Evolutionary conservation across 2,113 vertebrate genomes (phyloP).

Genomic region (Elgaria multicarinata): DNA sequence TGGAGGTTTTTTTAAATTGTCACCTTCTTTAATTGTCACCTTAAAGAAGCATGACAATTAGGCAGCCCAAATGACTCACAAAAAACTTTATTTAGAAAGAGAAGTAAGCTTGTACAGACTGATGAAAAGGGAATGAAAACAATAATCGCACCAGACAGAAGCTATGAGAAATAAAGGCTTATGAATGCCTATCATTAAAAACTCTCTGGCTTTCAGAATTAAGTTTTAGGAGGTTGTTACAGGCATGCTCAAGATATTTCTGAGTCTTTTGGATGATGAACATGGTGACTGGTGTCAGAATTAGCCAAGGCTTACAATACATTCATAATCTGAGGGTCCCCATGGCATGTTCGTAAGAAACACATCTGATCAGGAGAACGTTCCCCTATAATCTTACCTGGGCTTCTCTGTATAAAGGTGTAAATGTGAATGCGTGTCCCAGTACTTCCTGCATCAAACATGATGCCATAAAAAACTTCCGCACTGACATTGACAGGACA

Average conservation of each 20-base stretch:
- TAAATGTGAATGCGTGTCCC: constrained; percentile 97
- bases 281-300: background rate
- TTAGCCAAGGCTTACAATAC: background rate
- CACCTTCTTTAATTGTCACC: too few relatives aligned
- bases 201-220: background rate
- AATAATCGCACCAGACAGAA: constrained; percentile 1
- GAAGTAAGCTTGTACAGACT: background rate
- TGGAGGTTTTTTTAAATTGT: too few relatives aligned
- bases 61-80: background rate
- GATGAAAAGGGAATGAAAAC: background rate
- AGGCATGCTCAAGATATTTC: constrained; percentile 11
- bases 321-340: background rate
- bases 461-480: constrained; percentile 90
- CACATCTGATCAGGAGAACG: background rate
- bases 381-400: constrained; percentile 75
- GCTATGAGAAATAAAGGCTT: background rate
- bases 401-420: constrained; percentile 91
- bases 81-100: background rate
- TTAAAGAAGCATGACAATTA: background rate
- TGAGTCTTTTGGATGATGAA: background rate
- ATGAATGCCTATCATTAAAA: background rate
- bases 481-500: constrained; percentile 76
- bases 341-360: background rate
- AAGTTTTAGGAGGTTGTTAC: constrained; percentile 13
- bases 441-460: constrained; percentile 98